Evolutionary conservation across 1,140 invertebrate species (phyloP), one percentile per base, ranked within the genome.

Genomic region (Fopius arisanus): DNA sequence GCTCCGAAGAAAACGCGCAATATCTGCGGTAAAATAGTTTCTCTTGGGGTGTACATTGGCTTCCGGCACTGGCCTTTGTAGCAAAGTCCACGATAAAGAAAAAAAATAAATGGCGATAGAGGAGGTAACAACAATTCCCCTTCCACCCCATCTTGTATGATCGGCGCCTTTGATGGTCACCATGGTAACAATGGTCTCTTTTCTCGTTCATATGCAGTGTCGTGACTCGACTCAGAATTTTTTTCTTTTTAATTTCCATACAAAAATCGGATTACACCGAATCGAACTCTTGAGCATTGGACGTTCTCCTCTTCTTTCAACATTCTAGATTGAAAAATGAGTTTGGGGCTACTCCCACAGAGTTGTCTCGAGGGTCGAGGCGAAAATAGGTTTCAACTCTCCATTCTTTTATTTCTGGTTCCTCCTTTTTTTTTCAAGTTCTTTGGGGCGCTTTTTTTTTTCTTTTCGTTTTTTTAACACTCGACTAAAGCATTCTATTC

Each of bases 131-230:
- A n/a, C n/a, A n/a, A n/a, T n/a, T n/a, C n/a, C n/a, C n/a, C n/a
- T n/a, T n/a, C 68, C 74, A 77, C 72, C 78, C 78, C 73, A 75
- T 77, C 74, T 51, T 80, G 77, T 82, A 79, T 79, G 81, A 83
- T 82, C 78, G 77, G 75, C 78, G 81, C 81, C 80, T 82, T 83
- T 83, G 82, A 82, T 80, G 81, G 78, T 83, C 78, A 78, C 80
- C 81, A 83, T 83, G 80, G 81, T 75, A 82, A 83, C 82, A 59
- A 59, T 59, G 10, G 21, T 26, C 54, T 59, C 54, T 59, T 59
- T 59, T 59, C 16, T 59, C 23, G 21, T 59, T 59, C 23, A 59
- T 59, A 59, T 28, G 54, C 23, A 59, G 23, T 26, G 23, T 28
- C 54, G 54, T 59, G 54, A 59, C 54, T 59, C 10, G 54, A 21